These are phyloP conservation scores for Eulemur macaco DNA, from an alignment of 2,113 vertebrate genomes.

Conservation along the genomic window DNA sequence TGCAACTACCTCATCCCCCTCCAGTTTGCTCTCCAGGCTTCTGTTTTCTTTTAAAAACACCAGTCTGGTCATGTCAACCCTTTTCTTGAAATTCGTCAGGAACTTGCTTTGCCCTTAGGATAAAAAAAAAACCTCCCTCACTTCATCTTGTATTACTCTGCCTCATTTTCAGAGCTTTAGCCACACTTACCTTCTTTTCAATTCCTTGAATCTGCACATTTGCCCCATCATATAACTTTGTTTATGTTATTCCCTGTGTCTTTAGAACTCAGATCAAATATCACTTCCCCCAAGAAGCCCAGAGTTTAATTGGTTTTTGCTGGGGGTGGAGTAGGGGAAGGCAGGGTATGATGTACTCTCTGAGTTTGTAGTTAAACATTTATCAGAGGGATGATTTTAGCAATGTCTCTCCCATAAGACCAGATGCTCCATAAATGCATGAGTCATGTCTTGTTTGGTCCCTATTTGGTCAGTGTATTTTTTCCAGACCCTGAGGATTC, in stretches of 20 bases:
- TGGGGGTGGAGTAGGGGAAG: background rate
- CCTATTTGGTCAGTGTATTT: background rate
- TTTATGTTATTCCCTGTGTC: background rate
- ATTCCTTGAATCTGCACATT: background rate
- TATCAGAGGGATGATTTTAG: background rate
- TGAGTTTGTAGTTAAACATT: conserved; percentile 14
- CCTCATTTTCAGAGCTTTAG: background rate
- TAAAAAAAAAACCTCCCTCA: background rate
- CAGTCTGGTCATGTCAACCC: background rate
- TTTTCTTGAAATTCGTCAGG: background rate
- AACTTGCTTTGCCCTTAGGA: background rate
- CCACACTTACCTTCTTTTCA: background rate
- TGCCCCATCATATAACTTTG: background rate
- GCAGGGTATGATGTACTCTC: background rate
- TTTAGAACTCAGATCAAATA: background rate
- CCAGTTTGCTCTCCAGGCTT: background rate
- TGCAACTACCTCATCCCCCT: background rate
- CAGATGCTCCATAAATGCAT: background rate
- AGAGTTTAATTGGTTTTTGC: conserved; percentile 5
- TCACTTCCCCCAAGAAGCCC: background rate
- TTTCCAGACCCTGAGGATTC: background rate
- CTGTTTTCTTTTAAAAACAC: background rate
- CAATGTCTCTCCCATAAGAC: background rate
- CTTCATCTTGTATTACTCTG: background rate
- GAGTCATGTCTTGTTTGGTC: background rate